phyloP scores from a whole-genome alignment of 2,888 invertebrate genomes.

The Chrysodeixis includens region DNA sequence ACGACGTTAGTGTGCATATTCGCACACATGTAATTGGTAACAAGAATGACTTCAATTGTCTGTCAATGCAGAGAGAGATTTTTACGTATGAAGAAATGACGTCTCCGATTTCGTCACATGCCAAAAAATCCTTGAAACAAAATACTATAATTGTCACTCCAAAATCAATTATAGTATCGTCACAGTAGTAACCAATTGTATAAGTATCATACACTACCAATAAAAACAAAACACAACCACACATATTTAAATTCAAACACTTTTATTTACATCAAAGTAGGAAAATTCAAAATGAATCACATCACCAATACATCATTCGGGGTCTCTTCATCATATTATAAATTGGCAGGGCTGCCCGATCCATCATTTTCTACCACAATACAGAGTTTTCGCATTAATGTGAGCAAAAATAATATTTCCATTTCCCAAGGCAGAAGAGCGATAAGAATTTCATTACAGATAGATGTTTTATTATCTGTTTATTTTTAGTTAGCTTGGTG shows the following conservation, averaged over 20 bases:
- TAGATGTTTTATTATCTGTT: slow-evolving; percentile 49
- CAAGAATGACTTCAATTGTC: no score
- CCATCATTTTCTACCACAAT: slow-evolving; percentile 78
- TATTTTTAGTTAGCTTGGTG: slow-evolving; percentile 14
- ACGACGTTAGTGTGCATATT: no score
- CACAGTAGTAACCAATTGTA: no score
- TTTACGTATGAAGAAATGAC: no score
- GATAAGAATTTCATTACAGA: slow-evolving; percentile 76
- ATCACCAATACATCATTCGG: slow-evolving; percentile 74
- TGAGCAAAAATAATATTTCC: slow-evolving; percentile 73
- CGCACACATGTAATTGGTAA: no score
- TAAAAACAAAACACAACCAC: not conserved
- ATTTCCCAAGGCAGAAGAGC: slow-evolving; percentile 54
- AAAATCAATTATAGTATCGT: no score
- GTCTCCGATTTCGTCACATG: no score
- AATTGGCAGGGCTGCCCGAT: slow-evolving; percentile 68
- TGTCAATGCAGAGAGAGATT: no score
- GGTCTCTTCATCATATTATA: slow-evolving; percentile 71
- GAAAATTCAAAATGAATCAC: slow-evolving; percentile 43
- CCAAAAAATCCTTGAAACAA: no score
- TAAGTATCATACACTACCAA: no score
- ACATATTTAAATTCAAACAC: slow-evolving; percentile 10
- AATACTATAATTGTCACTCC: no score
- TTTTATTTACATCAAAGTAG: slow-evolving; percentile 8
- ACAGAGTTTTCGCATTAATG: slow-evolving; percentile 83